Conservation (phyloP, 2,888 invertebrate species). For the Conchocele bisecta region DNA sequence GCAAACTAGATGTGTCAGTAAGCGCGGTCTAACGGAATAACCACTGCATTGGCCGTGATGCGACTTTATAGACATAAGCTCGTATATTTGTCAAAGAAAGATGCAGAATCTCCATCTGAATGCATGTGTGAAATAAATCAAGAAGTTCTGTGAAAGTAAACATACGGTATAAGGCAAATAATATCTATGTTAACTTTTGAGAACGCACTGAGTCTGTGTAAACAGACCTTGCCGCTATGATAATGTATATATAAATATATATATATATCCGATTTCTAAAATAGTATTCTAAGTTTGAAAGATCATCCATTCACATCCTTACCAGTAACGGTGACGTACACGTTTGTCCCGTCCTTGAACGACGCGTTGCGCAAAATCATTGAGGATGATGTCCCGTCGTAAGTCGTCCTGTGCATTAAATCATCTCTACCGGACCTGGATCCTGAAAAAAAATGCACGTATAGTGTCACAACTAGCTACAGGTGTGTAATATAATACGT, state of each 20-base stretch:
- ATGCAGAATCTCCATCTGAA: too few relatives aligned
- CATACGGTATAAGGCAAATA: too few relatives aligned
- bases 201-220: too few relatives aligned
- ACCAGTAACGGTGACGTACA: slow-evolving; percentile 32
- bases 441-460: slow-evolving; percentile 1
- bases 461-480: background rate
- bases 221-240: too few relatives aligned
- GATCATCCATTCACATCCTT: background rate
- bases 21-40: too few relatives aligned
- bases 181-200: too few relatives aligned
- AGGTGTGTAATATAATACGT: too few relatives aligned
- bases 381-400: background rate
- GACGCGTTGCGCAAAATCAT: background rate
- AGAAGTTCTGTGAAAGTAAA: too few relatives aligned
- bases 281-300: background rate
- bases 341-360: slow-evolving; percentile 1
- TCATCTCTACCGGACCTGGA: background rate
- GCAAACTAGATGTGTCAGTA: background rate
- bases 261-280: background rate
- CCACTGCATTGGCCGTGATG: background rate
- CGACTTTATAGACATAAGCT: background rate
- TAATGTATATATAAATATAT: too few relatives aligned
- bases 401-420: background rate
- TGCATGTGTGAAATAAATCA: too few relatives aligned
- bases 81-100: background rate